phyloP scores from a whole-genome alignment of 2,888 invertebrate species.

The Ommatoiulus sabulosus region DNA sequence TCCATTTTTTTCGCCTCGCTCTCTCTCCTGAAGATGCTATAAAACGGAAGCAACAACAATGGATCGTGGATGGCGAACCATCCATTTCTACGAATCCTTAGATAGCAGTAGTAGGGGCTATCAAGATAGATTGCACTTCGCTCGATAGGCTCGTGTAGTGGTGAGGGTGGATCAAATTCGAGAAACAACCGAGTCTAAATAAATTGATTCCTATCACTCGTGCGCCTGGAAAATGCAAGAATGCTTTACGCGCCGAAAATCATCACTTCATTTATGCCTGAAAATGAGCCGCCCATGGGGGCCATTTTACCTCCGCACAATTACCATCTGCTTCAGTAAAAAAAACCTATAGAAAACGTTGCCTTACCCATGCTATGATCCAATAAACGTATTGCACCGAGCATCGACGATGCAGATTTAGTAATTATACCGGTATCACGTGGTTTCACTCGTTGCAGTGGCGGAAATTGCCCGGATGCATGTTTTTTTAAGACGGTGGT shows the following conservation, averaged over 20 bases:
- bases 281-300: not conserved
- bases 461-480: too few relatives aligned
- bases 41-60: slow-evolving; percentile 48
- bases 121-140: slow-evolving; percentile 41
- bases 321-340: not conserved
- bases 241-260: not conserved
- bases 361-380: not conserved
- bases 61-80: slow-evolving; percentile 30
- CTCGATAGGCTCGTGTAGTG: slow-evolving; percentile 40
- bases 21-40: slow-evolving; percentile 16
- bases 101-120: slow-evolving; percentile 37
- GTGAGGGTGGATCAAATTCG: slow-evolving; percentile 43
- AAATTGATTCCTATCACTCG: slow-evolving; percentile 30
- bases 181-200: slow-evolving; percentile 41
- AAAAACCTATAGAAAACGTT: not conserved
- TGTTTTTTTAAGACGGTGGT: too few relatives aligned
- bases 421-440: too few relatives aligned
- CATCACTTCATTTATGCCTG: slow-evolving; percentile 31
- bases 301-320: not conserved
- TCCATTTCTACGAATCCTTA: slow-evolving; percentile 34
- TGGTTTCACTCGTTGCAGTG: too few relatives aligned
- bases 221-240: not conserved
- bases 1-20: not conserved
- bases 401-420: too few relatives aligned
- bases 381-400: not conserved